Evolutionary conservation across 2,888 invertebrate genomes (phyloP).

Genomic region (Oscheius sp.): DNA sequence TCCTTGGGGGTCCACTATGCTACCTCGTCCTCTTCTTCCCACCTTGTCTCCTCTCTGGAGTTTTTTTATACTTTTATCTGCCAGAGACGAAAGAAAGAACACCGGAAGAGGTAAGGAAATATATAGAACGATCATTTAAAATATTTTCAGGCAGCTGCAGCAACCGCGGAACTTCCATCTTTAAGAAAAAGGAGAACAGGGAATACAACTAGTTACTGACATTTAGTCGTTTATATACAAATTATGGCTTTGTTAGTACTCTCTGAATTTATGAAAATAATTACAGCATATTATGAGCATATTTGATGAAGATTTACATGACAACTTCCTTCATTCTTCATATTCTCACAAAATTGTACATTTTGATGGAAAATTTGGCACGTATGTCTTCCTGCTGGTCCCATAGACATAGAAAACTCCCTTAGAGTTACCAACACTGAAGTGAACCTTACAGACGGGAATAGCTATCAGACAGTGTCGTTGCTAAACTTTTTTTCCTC

Average conservation of each 20-base stretch:
- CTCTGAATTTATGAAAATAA: no score
- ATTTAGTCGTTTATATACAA: no score
- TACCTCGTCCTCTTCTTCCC: constrained; percentile 34
- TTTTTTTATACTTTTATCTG: constrained; percentile 34
- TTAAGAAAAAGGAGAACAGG: constrained; percentile 1
- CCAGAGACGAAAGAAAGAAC: constrained; percentile 37
- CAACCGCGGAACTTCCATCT: not conserved
- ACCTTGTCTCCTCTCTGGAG: constrained; percentile 28
- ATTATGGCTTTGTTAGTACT: no score
- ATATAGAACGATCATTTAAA: not conserved
- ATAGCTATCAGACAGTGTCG: constrained; percentile 65
- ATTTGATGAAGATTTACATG: no score
- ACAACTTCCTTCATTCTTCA: no score
- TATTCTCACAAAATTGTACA: constrained; percentile 58
- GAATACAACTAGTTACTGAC: no score
- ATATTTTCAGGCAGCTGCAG: constrained; percentile 7
- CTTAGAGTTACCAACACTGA: constrained; percentile 54
- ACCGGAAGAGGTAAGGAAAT: constrained; percentile 30
- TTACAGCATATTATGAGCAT: no score
- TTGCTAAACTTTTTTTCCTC: constrained; percentile 55
- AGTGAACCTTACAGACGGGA: constrained; percentile 66
- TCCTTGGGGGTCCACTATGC: constrained; percentile 28
- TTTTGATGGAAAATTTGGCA: constrained; percentile 68
- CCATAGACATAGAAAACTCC: constrained; percentile 70
- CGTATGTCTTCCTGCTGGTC: constrained; percentile 63